Evolutionary conservation across 2,797 vertebrate species (phyloP).

Genomic region (Oryzias sinensis): DNA sequence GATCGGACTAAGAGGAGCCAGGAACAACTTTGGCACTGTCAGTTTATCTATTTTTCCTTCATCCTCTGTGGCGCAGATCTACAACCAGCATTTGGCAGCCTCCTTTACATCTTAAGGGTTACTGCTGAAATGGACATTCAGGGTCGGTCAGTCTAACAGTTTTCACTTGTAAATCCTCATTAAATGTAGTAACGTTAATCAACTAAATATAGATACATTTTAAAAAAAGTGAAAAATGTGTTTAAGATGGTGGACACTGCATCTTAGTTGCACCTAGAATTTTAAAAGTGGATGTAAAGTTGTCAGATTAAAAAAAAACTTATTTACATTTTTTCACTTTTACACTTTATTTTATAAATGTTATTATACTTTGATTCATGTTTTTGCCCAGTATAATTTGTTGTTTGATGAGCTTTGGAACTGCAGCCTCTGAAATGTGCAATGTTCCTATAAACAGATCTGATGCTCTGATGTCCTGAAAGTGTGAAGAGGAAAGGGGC

Average conservation of each 20-base stretch:
- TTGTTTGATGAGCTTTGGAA: slow-evolving; percentile 2
- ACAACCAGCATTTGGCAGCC: slow-evolving; percentile 17
- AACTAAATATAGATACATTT: no score
- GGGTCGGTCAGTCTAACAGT: slow-evolving; percentile 19
- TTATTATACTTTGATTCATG: background rate
- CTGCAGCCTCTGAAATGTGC: slow-evolving; percentile 16
- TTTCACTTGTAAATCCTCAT: background rate
- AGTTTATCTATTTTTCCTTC: background rate
- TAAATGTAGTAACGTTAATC: no score
- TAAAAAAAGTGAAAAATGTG: no score
- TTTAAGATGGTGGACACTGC: no score
- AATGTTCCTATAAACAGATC: slow-evolving; percentile 41
- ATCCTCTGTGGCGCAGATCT: slow-evolving; percentile 15
- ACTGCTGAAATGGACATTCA: slow-evolving; percentile 12
- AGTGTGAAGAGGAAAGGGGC: slow-evolving; percentile 16
- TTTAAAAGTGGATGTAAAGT: no score
- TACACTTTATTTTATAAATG: no score
- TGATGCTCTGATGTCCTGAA: slow-evolving; percentile 34
- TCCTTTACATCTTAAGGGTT: slow-evolving; percentile 23
- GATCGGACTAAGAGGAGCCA: slow-evolving; percentile 9
- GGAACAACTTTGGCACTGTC: slow-evolving; percentile 41
- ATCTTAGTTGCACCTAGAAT: no score
- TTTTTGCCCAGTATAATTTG: background rate
- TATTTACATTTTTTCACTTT: no score
- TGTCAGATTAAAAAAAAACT: no score